These are phyloP conservation scores for Glaucomys volans DNA, from an alignment of 2,113 vertebrate genomes.

Conservation along the genomic window DNA sequence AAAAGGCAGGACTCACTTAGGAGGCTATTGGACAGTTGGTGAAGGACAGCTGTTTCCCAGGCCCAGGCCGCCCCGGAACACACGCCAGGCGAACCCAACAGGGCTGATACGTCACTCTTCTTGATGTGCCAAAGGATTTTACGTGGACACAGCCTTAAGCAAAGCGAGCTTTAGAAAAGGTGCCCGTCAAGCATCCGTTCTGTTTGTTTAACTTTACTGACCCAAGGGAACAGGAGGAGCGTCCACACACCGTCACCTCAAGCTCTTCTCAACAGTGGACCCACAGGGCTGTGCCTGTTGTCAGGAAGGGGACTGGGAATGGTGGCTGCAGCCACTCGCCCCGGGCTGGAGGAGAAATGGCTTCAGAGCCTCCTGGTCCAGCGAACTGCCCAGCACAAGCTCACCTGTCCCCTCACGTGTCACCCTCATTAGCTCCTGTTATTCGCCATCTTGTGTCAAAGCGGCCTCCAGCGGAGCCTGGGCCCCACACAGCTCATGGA, in stretches of 20 bases:
- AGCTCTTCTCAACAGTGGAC: conserved; percentile 62
- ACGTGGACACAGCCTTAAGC: conserved; percentile 50
- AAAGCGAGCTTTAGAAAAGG: conserved; percentile 74
- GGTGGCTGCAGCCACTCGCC: neutral
- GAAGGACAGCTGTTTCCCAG: neutral
- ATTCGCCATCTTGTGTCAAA: accelerated
- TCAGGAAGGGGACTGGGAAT: neutral
- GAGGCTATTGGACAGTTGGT: conserved; percentile 20
- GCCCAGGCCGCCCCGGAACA: no score
- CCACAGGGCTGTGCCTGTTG: neutral
- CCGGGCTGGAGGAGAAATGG: accelerated
- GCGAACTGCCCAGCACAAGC: neutral
- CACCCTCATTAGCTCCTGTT: accelerated
- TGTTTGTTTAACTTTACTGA: conserved; percentile 73
- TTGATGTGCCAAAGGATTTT: conserved; percentile 57
- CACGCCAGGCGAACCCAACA: neutral
- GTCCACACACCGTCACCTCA: conserved; percentile 31
- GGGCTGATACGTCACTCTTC: neutral
- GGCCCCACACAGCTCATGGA: accelerated
- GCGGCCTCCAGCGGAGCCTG: accelerated
- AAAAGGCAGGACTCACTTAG: conserved; percentile 80
- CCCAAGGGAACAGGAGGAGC: conserved; percentile 48
- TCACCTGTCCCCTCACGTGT: neutral
- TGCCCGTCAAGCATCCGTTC: conserved; percentile 76
- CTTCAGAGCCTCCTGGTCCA: neutral